Base-by-base conservation (phyloP, 2,113 vertebrate genomes). In the Helogale parvula region DNA sequence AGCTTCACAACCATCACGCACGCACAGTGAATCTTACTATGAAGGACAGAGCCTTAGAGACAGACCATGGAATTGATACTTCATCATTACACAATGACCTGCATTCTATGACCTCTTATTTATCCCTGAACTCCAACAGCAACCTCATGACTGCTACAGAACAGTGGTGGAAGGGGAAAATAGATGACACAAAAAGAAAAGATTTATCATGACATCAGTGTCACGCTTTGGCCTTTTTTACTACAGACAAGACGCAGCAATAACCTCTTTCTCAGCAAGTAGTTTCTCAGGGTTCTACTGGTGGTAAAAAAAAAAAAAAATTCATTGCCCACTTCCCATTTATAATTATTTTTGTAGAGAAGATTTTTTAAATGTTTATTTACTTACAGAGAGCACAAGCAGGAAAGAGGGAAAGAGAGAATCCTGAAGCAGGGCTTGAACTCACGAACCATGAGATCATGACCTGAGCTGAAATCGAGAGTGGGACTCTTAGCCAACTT, bases 261-360 rank as follows among this genome's bases (percentile, higher is more conserved):
- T 7, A 90, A 45, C 52, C 35, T 72, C 45, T 93, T 74, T 94
- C 89, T 93, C 95, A 96, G 85, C 95, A 88, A 82, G 89, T 25
- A 81, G 47, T 76, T 96, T 90, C 81, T 92, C 65, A 29, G 31
- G 41, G n/a, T 31, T 92, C 66, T 88, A 23, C 0, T 9, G 33
- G 69, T 50, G 79, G 23, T 66, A 54, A 74, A 88, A 45, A 68
- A 68, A 45, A 45, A 80, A 89, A 54, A 3, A 77, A 87, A 90
- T 35, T 85, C 38, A 35, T 69, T 87, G 45, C 88, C 74, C 54
- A 57, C n/a, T 74, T 87, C 65, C 88, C 38, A 47, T 54, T 86
- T 83, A 87, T 60, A 63, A 80, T 52, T 79, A 65, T 38, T 71
- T 84, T 89, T 95, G 13, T 60, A 60, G 57, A 60, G 54, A 57